Percentiles rank a stretch among this genome's conserved stretches.
phyloP scores from a whole-genome alignment of 2,888 invertebrate genomes.

The Ichneumoninae sp. region DNA sequence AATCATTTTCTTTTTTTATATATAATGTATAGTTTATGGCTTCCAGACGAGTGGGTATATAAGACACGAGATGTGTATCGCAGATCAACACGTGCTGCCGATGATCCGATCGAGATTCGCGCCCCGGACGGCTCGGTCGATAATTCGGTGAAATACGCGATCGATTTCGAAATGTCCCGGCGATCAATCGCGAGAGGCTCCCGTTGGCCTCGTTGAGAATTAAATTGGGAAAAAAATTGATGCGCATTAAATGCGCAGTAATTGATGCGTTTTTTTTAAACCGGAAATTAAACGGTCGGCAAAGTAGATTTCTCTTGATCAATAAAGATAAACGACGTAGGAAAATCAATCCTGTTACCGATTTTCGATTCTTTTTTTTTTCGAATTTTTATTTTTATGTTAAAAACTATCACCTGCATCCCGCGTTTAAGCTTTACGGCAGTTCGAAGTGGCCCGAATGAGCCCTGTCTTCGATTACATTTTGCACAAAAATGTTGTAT shows the following conservation, averaged over 20 bases:
- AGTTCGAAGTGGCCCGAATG: no score
- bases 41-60: conserved; percentile 11
- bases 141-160: conserved; percentile 45
- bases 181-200: not conserved
- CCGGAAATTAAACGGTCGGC: no score
- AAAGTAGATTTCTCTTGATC: no score
- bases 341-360: no score
- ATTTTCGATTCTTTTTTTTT: no score
- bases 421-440: no score
- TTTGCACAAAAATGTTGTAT: no score
- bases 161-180: conserved; percentile 44
- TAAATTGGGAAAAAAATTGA: not conserved
- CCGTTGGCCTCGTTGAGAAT: not conserved
- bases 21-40: conserved; percentile 47
- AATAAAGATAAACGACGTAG: no score
- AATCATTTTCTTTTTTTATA: conserved; percentile 32
- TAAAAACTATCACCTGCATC: no score
- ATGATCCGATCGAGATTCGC: conserved; percentile 17
- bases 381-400: no score
- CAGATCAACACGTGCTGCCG: not conserved
- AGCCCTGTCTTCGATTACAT: no score
- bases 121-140: conserved; percentile 7
- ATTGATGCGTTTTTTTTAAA: not conserved
- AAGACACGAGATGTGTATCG: conserved; percentile 8
- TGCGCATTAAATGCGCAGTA: not conserved